Percentiles rank a stretch among this genome's conserved stretches.
Evolutionary conservation across 2,888 invertebrate genomes (phyloP).

Genomic region (Apamea sordens): DNA sequence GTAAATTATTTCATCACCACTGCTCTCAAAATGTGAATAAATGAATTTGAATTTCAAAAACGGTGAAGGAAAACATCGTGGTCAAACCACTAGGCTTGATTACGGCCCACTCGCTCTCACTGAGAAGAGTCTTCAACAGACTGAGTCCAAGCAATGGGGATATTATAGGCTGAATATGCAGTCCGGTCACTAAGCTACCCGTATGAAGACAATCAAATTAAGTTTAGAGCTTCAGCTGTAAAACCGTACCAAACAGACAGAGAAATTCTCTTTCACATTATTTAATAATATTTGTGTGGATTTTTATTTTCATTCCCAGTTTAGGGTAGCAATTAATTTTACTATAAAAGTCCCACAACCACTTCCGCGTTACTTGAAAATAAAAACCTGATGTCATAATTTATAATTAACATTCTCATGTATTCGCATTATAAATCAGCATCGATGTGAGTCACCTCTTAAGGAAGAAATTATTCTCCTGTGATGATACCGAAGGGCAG

Average conservation of each 20-base stretch:
- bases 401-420: constrained; percentile 59
- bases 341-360: constrained; percentile 26
- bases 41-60: background rate
- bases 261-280: background rate
- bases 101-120: too few species aligned
- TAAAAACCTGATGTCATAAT: constrained; percentile 59
- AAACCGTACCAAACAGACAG: constrained; percentile 5
- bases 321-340: constrained; percentile 45
- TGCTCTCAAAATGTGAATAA: background rate
- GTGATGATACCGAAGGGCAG: constrained; percentile 44
- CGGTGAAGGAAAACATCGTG: background rate
- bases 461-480: constrained; percentile 44
- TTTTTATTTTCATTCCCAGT: constrained; percentile 22
- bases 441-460: constrained; percentile 39
- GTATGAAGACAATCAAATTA: background rate
- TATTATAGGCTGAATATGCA: too few species aligned
- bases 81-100: background rate
- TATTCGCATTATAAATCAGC: constrained; percentile 54
- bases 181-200: background rate
- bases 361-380: constrained; percentile 56
- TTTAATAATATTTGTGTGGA: background rate
- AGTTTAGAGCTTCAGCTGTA: background rate
- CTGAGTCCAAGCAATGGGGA: too few species aligned
- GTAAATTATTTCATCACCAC: background rate
- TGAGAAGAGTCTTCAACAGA: too few species aligned